A percentile compares a stretch with the other conserved stretches of the same genome.
Conservation (phyloP, 2,113 vertebrate genomes). For the Pterophyllum scalare region DNA sequence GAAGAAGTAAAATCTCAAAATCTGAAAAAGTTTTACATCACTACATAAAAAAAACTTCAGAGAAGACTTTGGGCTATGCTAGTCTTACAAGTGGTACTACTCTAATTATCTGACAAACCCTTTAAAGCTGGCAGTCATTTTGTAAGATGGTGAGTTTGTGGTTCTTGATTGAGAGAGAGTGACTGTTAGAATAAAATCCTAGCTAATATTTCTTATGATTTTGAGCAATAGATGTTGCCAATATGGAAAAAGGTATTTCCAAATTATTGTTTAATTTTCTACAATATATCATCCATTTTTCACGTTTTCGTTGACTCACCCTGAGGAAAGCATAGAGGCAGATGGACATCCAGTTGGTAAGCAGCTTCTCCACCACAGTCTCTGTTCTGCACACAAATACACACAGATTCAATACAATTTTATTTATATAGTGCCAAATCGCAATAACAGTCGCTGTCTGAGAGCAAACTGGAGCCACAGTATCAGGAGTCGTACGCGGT, state of each 20-base stretch:
- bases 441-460: too few species aligned
- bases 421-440: too few species aligned
- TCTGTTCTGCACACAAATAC: conserved; percentile 86
- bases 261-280: neutral
- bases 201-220: neutral
- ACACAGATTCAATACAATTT: neutral
- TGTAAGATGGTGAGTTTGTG: too few species aligned
- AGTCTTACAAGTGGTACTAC: too few species aligned
- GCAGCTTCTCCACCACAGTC: conserved; percentile 96
- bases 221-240: neutral
- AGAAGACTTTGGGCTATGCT: too few species aligned
- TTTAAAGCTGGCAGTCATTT: too few species aligned
- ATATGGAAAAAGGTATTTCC: neutral
- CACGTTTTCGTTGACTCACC: conserved; percentile 77
- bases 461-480: too few species aligned
- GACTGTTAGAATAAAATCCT: neutral
- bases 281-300: neutral
- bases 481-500: too few species aligned
- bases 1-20: neutral
- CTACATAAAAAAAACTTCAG: too few species aligned
- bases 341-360: conserved; percentile 99
- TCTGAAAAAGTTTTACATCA: neutral
- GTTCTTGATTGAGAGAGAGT: too few species aligned
- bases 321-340: conserved; percentile 94
- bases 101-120: too few species aligned